Conservation (phyloP, 2,888 invertebrate genomes). For the Hydrotaea diabolus region DNA sequence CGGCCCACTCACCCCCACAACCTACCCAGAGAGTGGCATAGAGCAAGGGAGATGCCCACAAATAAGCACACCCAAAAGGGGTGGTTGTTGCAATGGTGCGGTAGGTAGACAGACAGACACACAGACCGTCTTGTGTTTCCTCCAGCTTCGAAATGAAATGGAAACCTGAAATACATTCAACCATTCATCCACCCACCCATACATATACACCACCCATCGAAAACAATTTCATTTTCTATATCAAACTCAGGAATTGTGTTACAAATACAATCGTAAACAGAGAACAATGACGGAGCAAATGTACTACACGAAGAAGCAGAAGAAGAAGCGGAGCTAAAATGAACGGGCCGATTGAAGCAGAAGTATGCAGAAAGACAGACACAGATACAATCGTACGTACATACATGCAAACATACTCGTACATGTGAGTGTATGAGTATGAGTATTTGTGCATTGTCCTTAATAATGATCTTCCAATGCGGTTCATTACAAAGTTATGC, state of each 20-base stretch:
- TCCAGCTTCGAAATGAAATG: constrained; percentile 57
- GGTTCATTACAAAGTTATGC: constrained; percentile 56
- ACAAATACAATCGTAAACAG: constrained; percentile 48
- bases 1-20: constrained; percentile 4
- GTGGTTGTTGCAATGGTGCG: constrained; percentile 54
- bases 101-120: neutral
- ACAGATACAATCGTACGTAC: too few species aligned
- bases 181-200: neutral
- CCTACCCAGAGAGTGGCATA: too few species aligned
- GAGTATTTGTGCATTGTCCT: constrained; percentile 42
- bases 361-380: neutral
- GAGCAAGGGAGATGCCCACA: constrained; percentile 45
- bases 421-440: neutral
- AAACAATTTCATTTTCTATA: constrained; percentile 62
- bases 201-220: constrained; percentile 1
- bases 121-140: constrained; percentile 16
- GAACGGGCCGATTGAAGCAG: too few species aligned
- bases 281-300: neutral
- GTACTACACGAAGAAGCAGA: too few species aligned
- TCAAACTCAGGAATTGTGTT: constrained; percentile 64
- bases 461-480: constrained; percentile 59
- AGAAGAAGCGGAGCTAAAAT: constrained; percentile 41
- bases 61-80: constrained; percentile 43
- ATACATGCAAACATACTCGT: neutral
- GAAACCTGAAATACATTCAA: constrained; percentile 53